phyloP scores from a whole-genome alignment of 2,113 vertebrate species.

The Laterallus jamaicensis region DNA sequence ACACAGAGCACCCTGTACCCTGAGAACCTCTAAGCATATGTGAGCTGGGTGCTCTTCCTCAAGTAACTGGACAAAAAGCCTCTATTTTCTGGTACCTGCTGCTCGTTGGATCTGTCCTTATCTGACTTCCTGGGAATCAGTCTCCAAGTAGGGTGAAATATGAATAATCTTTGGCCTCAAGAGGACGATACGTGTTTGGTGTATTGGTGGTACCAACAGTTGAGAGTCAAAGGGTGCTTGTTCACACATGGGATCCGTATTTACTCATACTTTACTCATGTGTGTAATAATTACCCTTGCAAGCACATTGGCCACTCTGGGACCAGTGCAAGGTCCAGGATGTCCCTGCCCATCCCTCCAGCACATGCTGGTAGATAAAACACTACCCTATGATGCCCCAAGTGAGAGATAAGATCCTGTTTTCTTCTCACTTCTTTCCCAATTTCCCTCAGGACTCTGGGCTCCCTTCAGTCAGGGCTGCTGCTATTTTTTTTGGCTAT shows the following conservation, averaged over 20 bases:
- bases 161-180: background rate
- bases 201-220: background rate
- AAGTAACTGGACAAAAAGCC: background rate
- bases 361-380: background rate
- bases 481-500: background rate
- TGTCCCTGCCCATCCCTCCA: background rate
- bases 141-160: background rate
- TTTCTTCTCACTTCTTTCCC: background rate
- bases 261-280: background rate
- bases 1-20: background rate
- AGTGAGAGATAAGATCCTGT: no score
- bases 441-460: background rate
- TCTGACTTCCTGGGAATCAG: background rate
- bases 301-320: fast-evolving
- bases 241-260: background rate
- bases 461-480: fast-evolving
- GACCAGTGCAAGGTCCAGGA: no score
- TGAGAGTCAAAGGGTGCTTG: background rate
- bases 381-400: no score
- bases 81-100: background rate
- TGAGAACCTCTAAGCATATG: background rate
- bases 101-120: background rate
- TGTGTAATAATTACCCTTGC: background rate
- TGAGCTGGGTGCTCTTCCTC: background rate
- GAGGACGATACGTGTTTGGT: background rate